phyloP scores from a whole-genome alignment of 1,140 invertebrate genomes.

The Drosophila littoralis region DNA sequence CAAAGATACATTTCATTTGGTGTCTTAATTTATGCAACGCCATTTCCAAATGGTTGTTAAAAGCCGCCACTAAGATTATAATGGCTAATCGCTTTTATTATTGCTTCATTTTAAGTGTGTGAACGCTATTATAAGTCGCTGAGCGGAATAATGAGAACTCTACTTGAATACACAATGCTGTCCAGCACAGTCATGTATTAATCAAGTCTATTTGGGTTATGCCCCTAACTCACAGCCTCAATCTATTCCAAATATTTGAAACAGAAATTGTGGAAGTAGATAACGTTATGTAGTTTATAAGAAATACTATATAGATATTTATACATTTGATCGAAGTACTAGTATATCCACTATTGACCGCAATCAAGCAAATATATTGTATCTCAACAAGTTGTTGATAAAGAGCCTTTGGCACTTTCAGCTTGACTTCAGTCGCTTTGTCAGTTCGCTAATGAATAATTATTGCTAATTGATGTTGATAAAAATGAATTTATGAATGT shows the following conservation, averaged over 20 bases:
- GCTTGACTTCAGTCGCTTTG: constrained; percentile 6
- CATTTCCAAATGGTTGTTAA: constrained; percentile 67
- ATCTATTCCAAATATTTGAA: too few relatives aligned
- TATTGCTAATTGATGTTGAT: constrained; percentile 80
- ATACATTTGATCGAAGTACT: too few relatives aligned
- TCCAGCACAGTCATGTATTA: too few relatives aligned
- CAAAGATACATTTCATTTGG: constrained; percentile 60
- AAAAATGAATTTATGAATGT: constrained; percentile 78
- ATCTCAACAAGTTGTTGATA: constrained; percentile 20
- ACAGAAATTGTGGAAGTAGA: too few relatives aligned
- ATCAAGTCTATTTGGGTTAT: too few relatives aligned
- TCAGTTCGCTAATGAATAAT: constrained; percentile 63
- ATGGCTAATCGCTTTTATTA: constrained; percentile 40
- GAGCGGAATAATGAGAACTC: background rate
- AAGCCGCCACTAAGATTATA: constrained; percentile 52
- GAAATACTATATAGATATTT: too few relatives aligned
- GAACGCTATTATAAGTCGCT: constrained; percentile 61
- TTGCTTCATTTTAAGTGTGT: constrained; percentile 60
- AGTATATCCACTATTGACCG: too few relatives aligned
- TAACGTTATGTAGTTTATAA: too few relatives aligned
- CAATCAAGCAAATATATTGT: constrained; percentile 5
- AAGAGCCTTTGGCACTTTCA: constrained; percentile 18
- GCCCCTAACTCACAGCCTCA: too few relatives aligned
- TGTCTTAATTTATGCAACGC: constrained; percentile 70
- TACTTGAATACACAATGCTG: background rate